Conservation (phyloP, 2,113 vertebrate species). For the Ciconia stormi region DNA sequence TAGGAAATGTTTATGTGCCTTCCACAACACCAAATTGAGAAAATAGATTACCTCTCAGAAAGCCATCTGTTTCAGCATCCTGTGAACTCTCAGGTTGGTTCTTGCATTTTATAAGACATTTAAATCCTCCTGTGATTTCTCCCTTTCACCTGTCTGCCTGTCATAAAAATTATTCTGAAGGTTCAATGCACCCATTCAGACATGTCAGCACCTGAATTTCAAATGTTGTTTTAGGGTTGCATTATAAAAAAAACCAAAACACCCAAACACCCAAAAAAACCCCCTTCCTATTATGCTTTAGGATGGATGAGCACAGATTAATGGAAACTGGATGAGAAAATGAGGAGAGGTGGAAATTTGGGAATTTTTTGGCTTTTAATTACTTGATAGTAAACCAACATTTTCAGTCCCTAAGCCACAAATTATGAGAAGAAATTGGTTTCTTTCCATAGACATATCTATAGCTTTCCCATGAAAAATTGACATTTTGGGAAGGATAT, state of each 20-base stretch:
- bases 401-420: background rate
- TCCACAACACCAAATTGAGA: constrained; percentile 27
- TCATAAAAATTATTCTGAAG: background rate
- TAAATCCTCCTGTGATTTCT: constrained; percentile 40
- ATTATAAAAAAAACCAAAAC: background rate
- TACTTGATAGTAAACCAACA: background rate
- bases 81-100: constrained; percentile 39
- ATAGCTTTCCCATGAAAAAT: background rate
- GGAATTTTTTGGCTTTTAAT: background rate
- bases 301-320: background rate
- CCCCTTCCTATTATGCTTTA: background rate
- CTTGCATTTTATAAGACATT: background rate
- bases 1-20: constrained; percentile 51
- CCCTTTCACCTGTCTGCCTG: constrained; percentile 13
- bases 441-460: background rate
- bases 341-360: background rate
- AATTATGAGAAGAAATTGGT: background rate
- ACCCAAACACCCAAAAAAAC: too few relatives aligned
- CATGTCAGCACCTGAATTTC: background rate
- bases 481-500: background rate
- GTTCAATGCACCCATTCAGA: background rate
- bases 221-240: background rate
- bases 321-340: background rate
- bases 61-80: constrained; percentile 52
- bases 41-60: constrained; percentile 53